Evolutionary conservation across 2,113 vertebrate species (phyloP), one percentile per base, ranked within the genome.

Genomic region (Leptocoma aspasia): DNA sequence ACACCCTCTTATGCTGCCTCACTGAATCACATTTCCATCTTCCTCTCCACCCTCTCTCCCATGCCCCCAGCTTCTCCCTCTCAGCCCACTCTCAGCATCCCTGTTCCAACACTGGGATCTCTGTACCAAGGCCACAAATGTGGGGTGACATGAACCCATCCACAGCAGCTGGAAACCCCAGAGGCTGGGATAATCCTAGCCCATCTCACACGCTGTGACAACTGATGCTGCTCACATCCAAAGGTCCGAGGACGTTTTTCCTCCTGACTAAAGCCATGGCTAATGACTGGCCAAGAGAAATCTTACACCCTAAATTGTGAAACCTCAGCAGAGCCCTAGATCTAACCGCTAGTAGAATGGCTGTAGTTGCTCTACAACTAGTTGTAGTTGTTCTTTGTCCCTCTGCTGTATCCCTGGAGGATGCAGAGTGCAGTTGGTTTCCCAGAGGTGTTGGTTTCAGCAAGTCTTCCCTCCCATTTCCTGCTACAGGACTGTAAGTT

Each of bases 31-130:
- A 27, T 28, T 82, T 65, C 41, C 20, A 37, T 37, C 39, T 59
- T 59, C 24, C 20, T 68, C 4, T 82, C 22, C 11, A 52, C 2
- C 5, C 3, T 5, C 18, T 61, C 27, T 35, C 26, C 6, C 19
- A 39, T 2, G 6, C 1, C 7, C 18, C 2, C 22, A 54, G 0
- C 9, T 56, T 54, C 45, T 56, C 1, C 9, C 33, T 18, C 21
- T 53, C 16, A 52, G 7, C 21, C 15, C 35, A 50, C 19, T 33
- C 27, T 56, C 50, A 87, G 20, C 31, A 65, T 15, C 28, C 47
- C 31, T 61, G 15, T 44, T 70, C 65, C n/a, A 61, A 21, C 45
- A 49, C 0, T 24, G 24, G 35, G 24, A 5, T 64, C 23, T 45
- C 76, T 56, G 41, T 14, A 42, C 12, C 13, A 53, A 45, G 68